phyloP scores from a whole-genome alignment of 2,797 vertebrate genomes.

The Tenualosa thibaudeaui region DNA sequence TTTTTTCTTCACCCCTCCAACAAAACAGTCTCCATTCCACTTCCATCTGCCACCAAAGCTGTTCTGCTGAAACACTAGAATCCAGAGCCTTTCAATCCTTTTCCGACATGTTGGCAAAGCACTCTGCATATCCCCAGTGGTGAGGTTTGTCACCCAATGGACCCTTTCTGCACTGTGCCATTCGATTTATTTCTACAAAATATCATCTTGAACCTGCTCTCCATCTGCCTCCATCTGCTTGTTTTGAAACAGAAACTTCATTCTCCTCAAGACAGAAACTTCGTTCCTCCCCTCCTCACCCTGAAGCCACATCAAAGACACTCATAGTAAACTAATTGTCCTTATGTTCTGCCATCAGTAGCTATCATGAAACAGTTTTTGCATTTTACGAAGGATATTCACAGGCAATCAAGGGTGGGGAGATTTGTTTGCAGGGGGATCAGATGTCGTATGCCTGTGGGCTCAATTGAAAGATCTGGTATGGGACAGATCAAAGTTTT shows the following conservation, averaged over 20 bases:
- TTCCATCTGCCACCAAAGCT: conserved; percentile 15
- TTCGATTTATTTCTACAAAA: not conserved
- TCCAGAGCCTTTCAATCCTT: conserved; percentile 8
- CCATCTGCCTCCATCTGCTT: conserved; percentile 27
- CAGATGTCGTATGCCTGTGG: conserved; percentile 13
- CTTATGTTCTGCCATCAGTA: conserved; percentile 4
- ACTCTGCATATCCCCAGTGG: not conserved
- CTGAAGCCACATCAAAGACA: conserved; percentile 7
- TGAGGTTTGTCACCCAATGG: not conserved
- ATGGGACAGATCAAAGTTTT: conserved; percentile 5
- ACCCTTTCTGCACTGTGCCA: not conserved
- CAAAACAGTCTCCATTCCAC: conserved; percentile 6
- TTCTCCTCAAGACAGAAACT: not conserved
- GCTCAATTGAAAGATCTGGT: not conserved
- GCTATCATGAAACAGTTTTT: conserved; percentile 22
- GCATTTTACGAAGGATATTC: not conserved
- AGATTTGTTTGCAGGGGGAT: not conserved
- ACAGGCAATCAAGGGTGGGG: not conserved
- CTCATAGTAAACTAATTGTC: conserved; percentile 22
- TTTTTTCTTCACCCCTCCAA: not conserved
- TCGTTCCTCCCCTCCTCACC: conserved; percentile 37
- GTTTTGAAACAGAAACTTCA: not conserved
- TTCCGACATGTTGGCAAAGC: conserved; percentile 13
- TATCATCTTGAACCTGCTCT: not conserved
- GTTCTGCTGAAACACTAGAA: conserved; percentile 11